phyloP scores from a whole-genome alignment of 2,888 invertebrate species.

The Nomada fucata region DNA sequence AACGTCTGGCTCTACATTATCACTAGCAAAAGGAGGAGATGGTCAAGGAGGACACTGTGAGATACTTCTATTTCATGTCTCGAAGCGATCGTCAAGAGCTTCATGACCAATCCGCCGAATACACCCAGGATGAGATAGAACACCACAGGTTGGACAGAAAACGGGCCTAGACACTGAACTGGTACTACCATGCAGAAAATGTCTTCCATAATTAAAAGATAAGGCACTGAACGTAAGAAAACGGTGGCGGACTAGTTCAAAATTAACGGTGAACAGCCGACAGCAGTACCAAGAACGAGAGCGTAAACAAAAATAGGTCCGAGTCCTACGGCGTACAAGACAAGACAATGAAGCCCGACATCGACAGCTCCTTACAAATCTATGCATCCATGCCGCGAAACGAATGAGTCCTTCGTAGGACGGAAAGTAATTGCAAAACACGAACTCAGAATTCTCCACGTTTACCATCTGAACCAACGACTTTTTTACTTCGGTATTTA shows the following conservation, averaged over 20 bases:
- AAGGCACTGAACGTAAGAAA: not conserved
- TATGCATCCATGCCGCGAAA: too few relatives aligned
- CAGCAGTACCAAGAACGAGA: not conserved
- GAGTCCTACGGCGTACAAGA: not conserved
- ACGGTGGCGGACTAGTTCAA: not conserved
- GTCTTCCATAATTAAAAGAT: not conserved
- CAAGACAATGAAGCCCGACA: too few relatives aligned
- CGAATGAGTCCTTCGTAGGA: too few relatives aligned
- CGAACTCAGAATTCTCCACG: too few relatives aligned
- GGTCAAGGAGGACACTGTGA: not conserved
- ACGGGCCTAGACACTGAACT: not conserved
- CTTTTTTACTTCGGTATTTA: too few relatives aligned
- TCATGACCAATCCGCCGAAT: not conserved
- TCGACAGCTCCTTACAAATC: too few relatives aligned
- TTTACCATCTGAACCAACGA: too few relatives aligned
- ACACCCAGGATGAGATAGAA: not conserved
- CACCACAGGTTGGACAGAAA: conserved; percentile 3
- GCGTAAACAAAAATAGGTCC: not conserved
- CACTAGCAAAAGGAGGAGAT: not conserved
- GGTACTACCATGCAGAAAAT: not conserved
- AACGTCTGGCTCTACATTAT: not conserved
- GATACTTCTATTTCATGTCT: not conserved
- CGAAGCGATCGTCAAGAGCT: not conserved
- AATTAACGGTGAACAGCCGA: not conserved
- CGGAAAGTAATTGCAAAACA: too few relatives aligned